phyloP scores from a whole-genome alignment of 2,797 vertebrate genomes.

The Pempheris klunzingeri region DNA sequence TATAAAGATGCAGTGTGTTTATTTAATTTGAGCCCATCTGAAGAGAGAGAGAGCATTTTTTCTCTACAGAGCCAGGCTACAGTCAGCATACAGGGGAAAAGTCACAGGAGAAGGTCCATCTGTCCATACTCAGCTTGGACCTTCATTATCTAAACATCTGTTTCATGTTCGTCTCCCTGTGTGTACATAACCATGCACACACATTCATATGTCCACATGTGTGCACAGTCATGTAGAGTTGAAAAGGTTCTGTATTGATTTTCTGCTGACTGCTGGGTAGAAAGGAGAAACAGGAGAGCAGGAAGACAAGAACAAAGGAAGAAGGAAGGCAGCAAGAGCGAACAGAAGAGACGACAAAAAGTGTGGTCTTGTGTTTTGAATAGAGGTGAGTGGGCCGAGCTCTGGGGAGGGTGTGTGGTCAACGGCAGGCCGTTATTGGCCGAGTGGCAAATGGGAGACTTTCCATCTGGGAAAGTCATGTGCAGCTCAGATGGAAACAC shows the following conservation, averaged over 20 bases:
- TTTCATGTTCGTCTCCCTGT: conserved; percentile 48
- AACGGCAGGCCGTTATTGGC: conserved; percentile 72
- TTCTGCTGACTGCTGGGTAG: conserved; percentile 40
- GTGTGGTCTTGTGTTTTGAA: conserved; percentile 73
- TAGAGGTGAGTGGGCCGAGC: conserved; percentile 71
- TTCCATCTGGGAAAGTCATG: conserved; percentile 67
- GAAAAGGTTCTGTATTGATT: conserved; percentile 41
- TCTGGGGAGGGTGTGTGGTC: conserved; percentile 72
- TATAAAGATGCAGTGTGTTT: background rate
- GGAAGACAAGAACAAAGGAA: conserved; percentile 7
- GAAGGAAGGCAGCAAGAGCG: background rate
- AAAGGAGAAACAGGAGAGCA: conserved; percentile 8
- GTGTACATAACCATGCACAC: conserved; percentile 38
- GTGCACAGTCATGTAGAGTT: conserved; percentile 64
- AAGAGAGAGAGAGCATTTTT: conserved; percentile 6
- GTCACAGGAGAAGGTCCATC: conserved; percentile 21
- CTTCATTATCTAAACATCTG: conserved; percentile 58
- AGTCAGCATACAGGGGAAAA: background rate
- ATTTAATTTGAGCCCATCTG: background rate
- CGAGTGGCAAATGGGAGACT: conserved; percentile 39
- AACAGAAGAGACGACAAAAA: background rate
- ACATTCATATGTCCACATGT: conserved; percentile 35
- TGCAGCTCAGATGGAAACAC: conserved; percentile 37
- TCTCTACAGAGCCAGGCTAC: background rate
- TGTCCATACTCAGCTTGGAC: conserved; percentile 39